phyloP scores from a whole-genome alignment of 2,888 invertebrate genomes.

The Pyrochroa serraticornis region DNA sequence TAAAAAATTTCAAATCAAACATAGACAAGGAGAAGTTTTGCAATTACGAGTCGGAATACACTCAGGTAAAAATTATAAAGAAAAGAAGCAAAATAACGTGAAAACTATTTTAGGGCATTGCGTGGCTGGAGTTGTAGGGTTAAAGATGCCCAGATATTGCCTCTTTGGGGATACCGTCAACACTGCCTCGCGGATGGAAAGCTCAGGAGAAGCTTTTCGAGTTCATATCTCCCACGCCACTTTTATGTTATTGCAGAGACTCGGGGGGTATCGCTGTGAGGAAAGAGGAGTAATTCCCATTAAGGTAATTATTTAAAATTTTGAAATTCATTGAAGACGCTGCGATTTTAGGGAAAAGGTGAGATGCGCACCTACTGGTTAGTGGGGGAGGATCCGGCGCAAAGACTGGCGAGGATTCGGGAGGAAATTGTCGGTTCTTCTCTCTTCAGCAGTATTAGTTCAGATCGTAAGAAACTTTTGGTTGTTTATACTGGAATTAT shows the following conservation, averaged over 20 bases:
- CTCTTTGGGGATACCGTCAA: constrained; percentile 85
- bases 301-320: constrained; percentile 63
- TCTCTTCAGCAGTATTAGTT: constrained; percentile 56
- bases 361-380: constrained; percentile 79
- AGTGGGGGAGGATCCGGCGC: constrained; percentile 63
- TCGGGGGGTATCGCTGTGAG: constrained; percentile 75
- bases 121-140: constrained; percentile 82
- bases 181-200: constrained; percentile 82
- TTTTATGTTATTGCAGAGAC: constrained; percentile 67
- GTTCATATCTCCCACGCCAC: constrained; percentile 80
- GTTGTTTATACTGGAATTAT: neutral
- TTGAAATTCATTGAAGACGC: neutral
- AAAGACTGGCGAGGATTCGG: constrained; percentile 56
- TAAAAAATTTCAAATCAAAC: constrained; percentile 71
- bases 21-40: constrained; percentile 70
- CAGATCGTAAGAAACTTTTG: constrained; percentile 53
- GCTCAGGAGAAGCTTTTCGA: constrained; percentile 73
- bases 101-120: constrained; percentile 71
- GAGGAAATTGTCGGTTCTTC: constrained; percentile 57
- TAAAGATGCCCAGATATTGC: constrained; percentile 84
- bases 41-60: constrained; percentile 76
- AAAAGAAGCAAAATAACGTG: neutral
- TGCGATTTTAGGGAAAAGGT: constrained; percentile 68
- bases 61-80: constrained; percentile 58
- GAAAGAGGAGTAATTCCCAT: constrained; percentile 76